Base-by-base conservation (phyloP, 2,797 vertebrate species). In the Pteropus rufus region DNA sequence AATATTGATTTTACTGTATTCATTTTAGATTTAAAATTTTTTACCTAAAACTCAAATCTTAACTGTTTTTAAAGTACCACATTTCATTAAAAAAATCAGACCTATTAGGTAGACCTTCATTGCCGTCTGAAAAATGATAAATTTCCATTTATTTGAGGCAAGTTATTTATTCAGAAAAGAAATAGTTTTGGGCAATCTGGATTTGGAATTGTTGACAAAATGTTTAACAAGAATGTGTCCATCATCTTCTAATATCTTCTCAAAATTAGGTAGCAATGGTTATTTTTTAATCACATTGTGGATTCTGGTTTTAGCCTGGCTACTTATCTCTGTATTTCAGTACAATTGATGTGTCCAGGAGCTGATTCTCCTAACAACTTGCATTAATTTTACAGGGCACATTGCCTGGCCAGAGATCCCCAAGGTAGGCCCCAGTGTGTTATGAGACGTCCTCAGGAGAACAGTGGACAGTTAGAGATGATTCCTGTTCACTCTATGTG, bases 1-100 rank as follows among this genome's bases (percentile, higher is more conserved):
- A 98, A 97, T 98, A 98, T 97, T 98, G 98, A 98, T 98, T 98
- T 98, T 98, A 95, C 96, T 89, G 95, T 96, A 97, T 97, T 95
- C 89, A 95, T 96, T 97, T 97, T 70, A 96, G 97, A 98, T 93
- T 97, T 31, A 49, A 84, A 65, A 19, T 15, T 94, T 98, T 98
- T 98, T 97, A 98, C 73, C 70, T 75, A 92, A 89, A 97, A 98
- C 90, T 83, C 96, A 98, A 97, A 97, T 97, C 91, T 92, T 92
- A 85, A 91, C 76, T 83, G 76, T 97, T 97, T 96, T 97, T 96
- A 92, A 96, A 97, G 81, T 64, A 94, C 77, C 75, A 41, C 19
- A 91, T 94, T 64, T 92, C 77, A 93, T 56, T 94, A 6, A 88
- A 94, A 94, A 96, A 87, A 96, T 88, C 77, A 91, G 95, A 56